These are phyloP conservation scores for Lepidiolamprologus cunningtoni DNA, from an alignment of 2,113 vertebrate species.

Conservation along the genomic window DNA sequence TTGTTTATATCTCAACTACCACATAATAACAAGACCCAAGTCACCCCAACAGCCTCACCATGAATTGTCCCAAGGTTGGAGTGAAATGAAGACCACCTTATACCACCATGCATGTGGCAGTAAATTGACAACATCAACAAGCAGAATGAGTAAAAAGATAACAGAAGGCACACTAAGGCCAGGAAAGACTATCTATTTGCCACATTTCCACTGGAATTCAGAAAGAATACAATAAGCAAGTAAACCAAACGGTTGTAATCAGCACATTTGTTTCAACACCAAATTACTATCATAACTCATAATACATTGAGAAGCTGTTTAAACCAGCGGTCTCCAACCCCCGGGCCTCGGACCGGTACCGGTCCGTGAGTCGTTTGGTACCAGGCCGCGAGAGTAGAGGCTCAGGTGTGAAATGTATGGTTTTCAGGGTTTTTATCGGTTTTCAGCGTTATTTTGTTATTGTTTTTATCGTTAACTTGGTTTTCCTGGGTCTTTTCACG, in stretches of 20 bases:
- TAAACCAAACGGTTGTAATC: not conserved
- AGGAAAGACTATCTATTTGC: not conserved
- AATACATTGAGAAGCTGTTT: not conserved
- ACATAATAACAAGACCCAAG: not conserved
- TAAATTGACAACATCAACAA: constrained; percentile 1
- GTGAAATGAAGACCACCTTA: constrained; percentile 5
- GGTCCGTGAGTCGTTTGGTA: no score
- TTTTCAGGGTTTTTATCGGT: no score
- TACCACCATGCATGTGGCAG: not conserved
- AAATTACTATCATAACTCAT: not conserved
- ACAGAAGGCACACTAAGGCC: not conserved
- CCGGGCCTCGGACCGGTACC: no score
- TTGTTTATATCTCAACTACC: not conserved
- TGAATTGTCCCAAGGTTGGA: not conserved
- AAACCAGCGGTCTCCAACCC: no score
- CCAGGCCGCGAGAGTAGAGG: no score
- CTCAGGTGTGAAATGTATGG: no score
- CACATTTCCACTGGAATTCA: not conserved
- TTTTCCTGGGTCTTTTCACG: no score
- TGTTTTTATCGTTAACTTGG: no score
- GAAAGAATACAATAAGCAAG: not conserved
- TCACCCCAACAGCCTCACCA: not conserved
- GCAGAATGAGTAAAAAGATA: constrained; percentile 8
- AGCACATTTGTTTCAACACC: not conserved
- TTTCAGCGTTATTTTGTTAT: no score